These are phyloP conservation scores for Drosophila dives DNA, from an alignment of 2,888 invertebrate species.

Conservation along the genomic window DNA sequence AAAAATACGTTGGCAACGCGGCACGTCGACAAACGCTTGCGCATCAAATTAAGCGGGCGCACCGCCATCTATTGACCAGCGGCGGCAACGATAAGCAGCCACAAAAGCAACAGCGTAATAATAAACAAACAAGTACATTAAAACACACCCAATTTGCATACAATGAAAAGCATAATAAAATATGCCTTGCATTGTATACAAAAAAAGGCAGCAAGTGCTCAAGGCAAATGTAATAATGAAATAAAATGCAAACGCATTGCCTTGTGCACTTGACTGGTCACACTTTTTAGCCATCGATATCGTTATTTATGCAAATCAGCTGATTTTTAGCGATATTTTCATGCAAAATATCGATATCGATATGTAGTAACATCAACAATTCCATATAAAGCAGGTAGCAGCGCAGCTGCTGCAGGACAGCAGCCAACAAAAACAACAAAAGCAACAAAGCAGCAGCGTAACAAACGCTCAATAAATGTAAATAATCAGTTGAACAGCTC, in stretches of 20 bases:
- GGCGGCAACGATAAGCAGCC: conserved; percentile 77
- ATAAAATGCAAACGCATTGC: conserved; percentile 14
- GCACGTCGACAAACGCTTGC: conserved; percentile 78
- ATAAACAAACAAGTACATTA: conserved; percentile 30
- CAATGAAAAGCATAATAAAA: conserved; percentile 17
- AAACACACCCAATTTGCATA: conserved; percentile 1
- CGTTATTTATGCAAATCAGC: conserved; percentile 58
- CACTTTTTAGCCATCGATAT: conserved; percentile 44
- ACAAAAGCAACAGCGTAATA: conserved; percentile 48
- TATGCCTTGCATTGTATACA: conserved; percentile 24
- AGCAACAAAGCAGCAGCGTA: conserved; percentile 51
- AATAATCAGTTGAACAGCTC: conserved; percentile 51
- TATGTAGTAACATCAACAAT: conserved; percentile 56
- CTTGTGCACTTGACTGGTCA: conserved; percentile 48
- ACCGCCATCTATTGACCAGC: conserved; percentile 84
- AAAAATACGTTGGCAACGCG: conserved; percentile 70
- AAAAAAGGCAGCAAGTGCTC: conserved; percentile 18
- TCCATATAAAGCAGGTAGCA: conserved; percentile 61
- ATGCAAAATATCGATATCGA: conserved; percentile 43
- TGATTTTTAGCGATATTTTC: conserved; percentile 40
- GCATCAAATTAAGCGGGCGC: conserved; percentile 83
- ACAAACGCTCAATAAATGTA: conserved; percentile 52
- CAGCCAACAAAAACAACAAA: conserved; percentile 59
- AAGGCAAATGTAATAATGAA: conserved; percentile 15
- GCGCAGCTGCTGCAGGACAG: conserved; percentile 61